Conservation (phyloP, 2,113 vertebrate species). For the Mus spicilegus region DNA sequence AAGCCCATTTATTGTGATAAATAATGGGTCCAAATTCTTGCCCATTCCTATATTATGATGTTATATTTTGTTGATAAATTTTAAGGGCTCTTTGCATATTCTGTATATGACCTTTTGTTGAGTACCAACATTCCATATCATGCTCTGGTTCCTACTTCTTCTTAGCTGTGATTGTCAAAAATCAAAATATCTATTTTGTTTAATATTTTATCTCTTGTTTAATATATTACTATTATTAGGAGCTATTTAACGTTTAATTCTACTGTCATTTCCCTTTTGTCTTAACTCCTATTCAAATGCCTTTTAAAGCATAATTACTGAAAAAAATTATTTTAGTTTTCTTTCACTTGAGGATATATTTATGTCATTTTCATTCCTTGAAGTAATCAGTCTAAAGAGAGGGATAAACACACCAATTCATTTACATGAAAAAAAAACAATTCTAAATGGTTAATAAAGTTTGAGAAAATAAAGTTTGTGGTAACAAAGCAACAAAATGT, state of each 20-base stretch:
- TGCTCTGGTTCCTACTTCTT: background rate
- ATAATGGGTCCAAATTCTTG: background rate
- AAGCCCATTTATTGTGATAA: background rate
- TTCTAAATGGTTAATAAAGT: background rate
- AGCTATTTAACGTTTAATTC: background rate
- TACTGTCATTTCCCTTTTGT: background rate
- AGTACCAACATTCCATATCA: background rate
- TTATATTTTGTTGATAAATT: conserved; percentile 8
- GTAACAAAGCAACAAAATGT: background rate
- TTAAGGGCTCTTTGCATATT: background rate
- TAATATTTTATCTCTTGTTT: background rate
- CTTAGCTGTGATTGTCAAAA: background rate
- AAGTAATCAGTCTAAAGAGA: background rate
- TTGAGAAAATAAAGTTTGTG: background rate
- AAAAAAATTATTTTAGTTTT: background rate
- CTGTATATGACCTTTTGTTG: background rate
- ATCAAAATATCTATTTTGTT: background rate
- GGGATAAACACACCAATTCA: too few species aligned
- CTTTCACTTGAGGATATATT: background rate
- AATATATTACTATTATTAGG: background rate
- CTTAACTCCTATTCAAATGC: background rate
- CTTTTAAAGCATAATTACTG: background rate
- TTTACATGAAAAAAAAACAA: background rate
- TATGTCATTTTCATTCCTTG: background rate
- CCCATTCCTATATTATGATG: background rate